Conservation (phyloP, 2,888 invertebrate species). For the Ectemnius continuus region DNA sequence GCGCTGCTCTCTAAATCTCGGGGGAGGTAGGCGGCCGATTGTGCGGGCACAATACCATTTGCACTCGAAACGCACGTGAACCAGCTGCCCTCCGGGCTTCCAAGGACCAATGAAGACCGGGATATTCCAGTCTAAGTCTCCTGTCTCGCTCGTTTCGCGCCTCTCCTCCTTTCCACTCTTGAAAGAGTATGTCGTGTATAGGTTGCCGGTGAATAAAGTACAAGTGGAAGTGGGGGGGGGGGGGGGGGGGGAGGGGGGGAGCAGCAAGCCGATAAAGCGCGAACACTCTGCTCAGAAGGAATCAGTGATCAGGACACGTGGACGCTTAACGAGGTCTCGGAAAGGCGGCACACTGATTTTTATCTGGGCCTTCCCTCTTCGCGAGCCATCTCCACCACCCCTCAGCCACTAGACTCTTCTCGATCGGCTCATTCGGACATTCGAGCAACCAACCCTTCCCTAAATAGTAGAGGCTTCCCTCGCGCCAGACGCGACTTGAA, state of each 20-base stretch:
- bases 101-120: not conserved
- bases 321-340: conserved; percentile 13
- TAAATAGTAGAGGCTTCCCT: too few relatives aligned
- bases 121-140: not conserved
- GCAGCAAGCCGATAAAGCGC: conserved; percentile 28
- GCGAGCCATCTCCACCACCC: too few relatives aligned
- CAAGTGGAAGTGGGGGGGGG: not conserved
- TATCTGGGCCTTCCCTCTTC: conserved; percentile 13
- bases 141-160: too few relatives aligned
- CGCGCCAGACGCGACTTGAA: too few relatives aligned
- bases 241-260: not conserved
- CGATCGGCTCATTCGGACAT: too few relatives aligned
- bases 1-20: conserved; percentile 10
- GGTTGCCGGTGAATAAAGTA: not conserved
- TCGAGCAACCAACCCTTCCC: too few relatives aligned
- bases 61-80: conserved; percentile 23
- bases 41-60: conserved; percentile 47
- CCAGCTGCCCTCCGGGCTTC: not conserved
- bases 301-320: not conserved
- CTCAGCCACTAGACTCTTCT: too few relatives aligned
- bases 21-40: conserved; percentile 49
- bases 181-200: too few relatives aligned
- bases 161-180: too few relatives aligned
- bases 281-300: conserved; percentile 23
- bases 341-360: conserved; percentile 19